Base-by-base conservation (phyloP, 1,140 invertebrate genomes). In the Atta cephalotes region DNA sequence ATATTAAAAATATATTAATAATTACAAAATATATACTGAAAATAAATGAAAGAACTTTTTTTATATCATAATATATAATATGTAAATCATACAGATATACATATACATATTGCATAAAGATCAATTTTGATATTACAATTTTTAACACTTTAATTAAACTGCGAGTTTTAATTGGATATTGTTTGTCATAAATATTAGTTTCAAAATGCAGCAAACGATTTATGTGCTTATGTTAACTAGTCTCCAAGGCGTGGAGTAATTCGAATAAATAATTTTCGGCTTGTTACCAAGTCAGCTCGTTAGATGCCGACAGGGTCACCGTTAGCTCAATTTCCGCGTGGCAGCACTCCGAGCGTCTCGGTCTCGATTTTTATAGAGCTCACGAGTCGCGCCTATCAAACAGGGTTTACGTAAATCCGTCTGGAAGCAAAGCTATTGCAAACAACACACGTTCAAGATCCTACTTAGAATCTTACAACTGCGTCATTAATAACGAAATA, bases 231-330 rank as follows among this genome's bases (percentile, higher is more conserved):
- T 5, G 39, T 53, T 9, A 45, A 45, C 45, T 31, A 70, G 5
- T 56, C 3, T 45, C 25, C 25, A 49, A 35, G 18, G 21, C 31
- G 58, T 65, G 18, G 16, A 53, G 14, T 31, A 56, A 56, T 28
- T 81, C n/a, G 16, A 70, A 49, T 56, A 70, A 56, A 56, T 60
- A 31, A 70, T 81, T 81, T 81, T 81, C 28, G 45, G 21, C n/a
- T 80, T 28, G 49, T 80, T 80, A 70, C 49, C 78, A 28, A 80
- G 49, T 56, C 63, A 80, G 49, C 49, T 81, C 78, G 78, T 56
- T 68, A 53, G 7, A 21, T 31, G 65, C 51, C 39, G 49, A 14
- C 31, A 56, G 63, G 31, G 31, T 70, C 78, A 80, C 78, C 78
- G 65, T 71, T 56, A 58, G 70, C 56, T 77, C 56, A 35, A 77